phyloP scores from a whole-genome alignment of 2,113 vertebrate genomes.

The Toxotes chatareus region DNA sequence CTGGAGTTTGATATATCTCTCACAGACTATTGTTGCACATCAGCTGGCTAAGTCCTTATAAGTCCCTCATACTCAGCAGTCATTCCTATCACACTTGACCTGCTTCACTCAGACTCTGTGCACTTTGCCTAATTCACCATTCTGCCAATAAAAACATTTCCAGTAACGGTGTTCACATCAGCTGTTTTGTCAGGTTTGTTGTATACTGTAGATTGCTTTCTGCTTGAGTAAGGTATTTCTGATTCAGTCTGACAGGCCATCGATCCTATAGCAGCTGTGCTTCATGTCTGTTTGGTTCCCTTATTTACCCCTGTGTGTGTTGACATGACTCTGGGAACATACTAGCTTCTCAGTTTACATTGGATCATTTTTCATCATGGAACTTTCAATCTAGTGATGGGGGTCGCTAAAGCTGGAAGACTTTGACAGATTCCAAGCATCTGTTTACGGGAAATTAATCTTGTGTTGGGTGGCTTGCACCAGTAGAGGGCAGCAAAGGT shows the following conservation, averaged over 20 bases:
- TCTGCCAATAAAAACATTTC: constrained; percentile 19
- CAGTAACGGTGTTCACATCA: constrained; percentile 7
- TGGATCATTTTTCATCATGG: constrained; percentile 40
- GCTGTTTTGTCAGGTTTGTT: constrained; percentile 34
- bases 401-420: background rate
- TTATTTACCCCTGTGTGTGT: constrained; percentile 41
- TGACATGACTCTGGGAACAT: constrained; percentile 34
- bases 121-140: constrained; percentile 9
- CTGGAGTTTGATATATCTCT: constrained; percentile 18
- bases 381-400: constrained; percentile 15
- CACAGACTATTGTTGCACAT: constrained; percentile 17
- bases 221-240: constrained; percentile 38
- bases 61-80: constrained; percentile 11
- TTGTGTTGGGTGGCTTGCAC: background rate
- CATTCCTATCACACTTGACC: constrained; percentile 20
- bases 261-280: constrained; percentile 39
- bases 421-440: background rate
- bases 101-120: background rate
- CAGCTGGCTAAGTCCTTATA: constrained; percentile 2
- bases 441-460: background rate
- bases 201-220: constrained; percentile 16
- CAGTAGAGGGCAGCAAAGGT: constrained; percentile 67
- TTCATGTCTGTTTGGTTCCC: constrained; percentile 27
- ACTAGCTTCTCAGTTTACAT: constrained; percentile 41
- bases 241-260: constrained; percentile 28